Percentiles rank a stretch among this genome's conserved stretches.
Evolutionary conservation across 2,113 vertebrate genomes (phyloP).

Genomic region (Sitta europaea): DNA sequence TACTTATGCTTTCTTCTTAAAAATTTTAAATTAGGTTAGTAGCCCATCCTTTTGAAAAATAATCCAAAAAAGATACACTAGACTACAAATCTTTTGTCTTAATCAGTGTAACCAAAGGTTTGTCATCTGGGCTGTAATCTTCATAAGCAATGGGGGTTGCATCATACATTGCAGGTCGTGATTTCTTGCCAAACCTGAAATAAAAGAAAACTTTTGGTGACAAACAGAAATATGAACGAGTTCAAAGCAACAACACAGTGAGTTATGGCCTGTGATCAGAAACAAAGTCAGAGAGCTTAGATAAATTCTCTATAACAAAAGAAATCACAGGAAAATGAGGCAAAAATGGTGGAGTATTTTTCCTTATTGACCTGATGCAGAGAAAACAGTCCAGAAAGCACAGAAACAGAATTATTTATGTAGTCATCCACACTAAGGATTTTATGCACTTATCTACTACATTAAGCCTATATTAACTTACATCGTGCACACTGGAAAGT

Average conservation of each 20-base stretch:
- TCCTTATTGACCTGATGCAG: background rate
- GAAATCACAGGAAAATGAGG: background rate
- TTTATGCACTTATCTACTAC: background rate
- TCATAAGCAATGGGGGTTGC: constrained; percentile 95
- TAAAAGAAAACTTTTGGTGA: constrained; percentile 24
- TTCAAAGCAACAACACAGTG: background rate
- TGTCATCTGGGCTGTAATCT: constrained; percentile 97
- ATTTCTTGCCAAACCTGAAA: constrained; percentile 95
- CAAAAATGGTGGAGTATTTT: background rate
- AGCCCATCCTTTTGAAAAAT: constrained; percentile 81
- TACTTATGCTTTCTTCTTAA: constrained; percentile 80
- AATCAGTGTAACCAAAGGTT: constrained; percentile 96
- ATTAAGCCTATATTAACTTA: background rate
- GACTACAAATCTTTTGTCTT: constrained; percentile 99
- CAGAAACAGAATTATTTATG: background rate
- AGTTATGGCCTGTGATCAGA: background rate
- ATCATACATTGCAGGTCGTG: constrained; percentile 94
- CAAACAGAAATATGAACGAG: background rate
- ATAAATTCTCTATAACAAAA: background rate
- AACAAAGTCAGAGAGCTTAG: background rate
- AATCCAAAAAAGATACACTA: constrained; percentile 69
- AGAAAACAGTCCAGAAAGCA: background rate
- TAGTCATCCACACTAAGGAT: background rate
- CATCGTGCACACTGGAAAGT: background rate
- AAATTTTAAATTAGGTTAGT: constrained; percentile 80